Evolutionary conservation across 2,113 vertebrate species (phyloP), one percentile per base, ranked within the genome.

Genomic region (Casuarius casuarius): DNA sequence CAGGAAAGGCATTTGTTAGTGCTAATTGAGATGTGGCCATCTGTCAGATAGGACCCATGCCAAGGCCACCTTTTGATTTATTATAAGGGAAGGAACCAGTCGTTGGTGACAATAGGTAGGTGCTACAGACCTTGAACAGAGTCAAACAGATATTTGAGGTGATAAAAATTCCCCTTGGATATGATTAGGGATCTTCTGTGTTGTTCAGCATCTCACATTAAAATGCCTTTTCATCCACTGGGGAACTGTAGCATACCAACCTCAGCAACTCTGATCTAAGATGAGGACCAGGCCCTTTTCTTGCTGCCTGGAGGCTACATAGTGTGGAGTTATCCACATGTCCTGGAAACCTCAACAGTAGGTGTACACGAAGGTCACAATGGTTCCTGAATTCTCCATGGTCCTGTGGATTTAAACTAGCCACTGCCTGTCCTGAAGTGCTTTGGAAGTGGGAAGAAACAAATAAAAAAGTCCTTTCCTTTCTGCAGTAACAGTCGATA

Each of bases 21-120:
- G 51, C 94, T 92, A 44, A 94, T 86, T 78, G 83, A 89, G 83
- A 92, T 71, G 73, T 84, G 88, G 68, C 86, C 92, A 94, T 90
- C 90, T 96, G 96, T 94, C 88, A 89, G 88, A 63, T 20, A 92
- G 73, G 23, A 91, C 70, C 68, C n/a, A 12, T 48, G 65, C 90
- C 89, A 93, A 89, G 48, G 58, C 73, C 70, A 92, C 68, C 73
- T 25, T 48, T 25, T 78, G 76, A 38, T 65, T 65, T 87, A 87
- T 71, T 51, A 35, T 75, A 81, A 81, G 17, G 46, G n/a, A 78
- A 90, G 42, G 31, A 92, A 42, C 79, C 49, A 49, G 44, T 33
- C 33, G 19, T 4, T 76, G 42, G 42, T 84, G 61, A 77, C 21
- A 77, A 51, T 89, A 49, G 68, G 75, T 86, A 78, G 63, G 56